Evolutionary conservation across 2,797 vertebrate genomes (phyloP), one percentile per base, ranked within the genome.

Genomic region (Passerculus sandwichensis): DNA sequence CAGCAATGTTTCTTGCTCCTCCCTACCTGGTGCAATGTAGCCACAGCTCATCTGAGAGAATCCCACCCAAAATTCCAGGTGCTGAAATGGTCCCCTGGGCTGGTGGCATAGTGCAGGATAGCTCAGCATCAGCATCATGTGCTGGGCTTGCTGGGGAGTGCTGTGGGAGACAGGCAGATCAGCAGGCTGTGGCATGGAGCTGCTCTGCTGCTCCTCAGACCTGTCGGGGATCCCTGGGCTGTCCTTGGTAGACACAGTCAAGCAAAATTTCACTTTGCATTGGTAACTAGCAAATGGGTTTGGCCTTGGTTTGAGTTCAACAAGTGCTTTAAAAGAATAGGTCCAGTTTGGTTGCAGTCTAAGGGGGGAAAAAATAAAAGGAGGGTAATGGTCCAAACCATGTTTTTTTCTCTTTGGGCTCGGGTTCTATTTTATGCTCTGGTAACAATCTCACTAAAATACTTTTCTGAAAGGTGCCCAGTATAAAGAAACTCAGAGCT

Each of bases 361-460:
- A 89, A n/a, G 3, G 0, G 36, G 36, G 36, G 11, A 48, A 22
- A 26, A 6, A 21, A 53, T 26, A 23, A 6, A 5, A 1, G 2
- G 5, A 27, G 19, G 17, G 13, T 25, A 72, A 78, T 25, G 19
- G 36, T 51, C 29, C 22, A 73, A 76, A 57, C 16, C 21, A 22
- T 11, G 0, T 1, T 56, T 60, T 56, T 42, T 83, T 48, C 23
- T 13, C 14, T 80, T 71, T 77, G 34, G 16, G 29, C 10, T 85
- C 19, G 14, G 50, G 25, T 83, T 80, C 47, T 74, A 7, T 59
- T 67, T 89, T 91, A 64, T 50, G 34, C 62, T 36, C 59, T 70
- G 20, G 61, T 74, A 91, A 91, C 18, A 54, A 45, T 44, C 53
- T 57, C 30, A 44, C 71, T 77, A 83, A 71, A 20, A 69, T 40